Evolutionary conservation across 2,888 invertebrate genomes (phyloP).

Genomic region (Caenorhabditis wallacei): DNA sequence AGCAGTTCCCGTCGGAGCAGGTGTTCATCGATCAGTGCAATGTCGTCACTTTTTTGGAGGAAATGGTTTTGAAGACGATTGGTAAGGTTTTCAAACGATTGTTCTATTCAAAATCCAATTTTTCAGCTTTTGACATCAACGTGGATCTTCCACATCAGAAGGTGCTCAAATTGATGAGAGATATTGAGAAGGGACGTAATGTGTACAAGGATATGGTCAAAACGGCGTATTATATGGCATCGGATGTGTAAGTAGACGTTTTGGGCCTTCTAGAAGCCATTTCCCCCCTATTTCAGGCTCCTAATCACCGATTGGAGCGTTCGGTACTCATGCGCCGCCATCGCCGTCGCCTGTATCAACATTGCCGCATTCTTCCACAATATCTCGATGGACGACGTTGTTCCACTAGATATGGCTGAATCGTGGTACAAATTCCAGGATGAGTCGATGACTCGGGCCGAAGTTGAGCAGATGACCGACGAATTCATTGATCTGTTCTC

Average conservation of each 20-base stretch:
- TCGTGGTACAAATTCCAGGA: slow-evolving; percentile 51
- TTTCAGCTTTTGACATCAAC: slow-evolving; percentile 93
- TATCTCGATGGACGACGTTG: slow-evolving; percentile 37
- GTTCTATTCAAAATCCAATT: neutral
- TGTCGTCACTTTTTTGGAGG: slow-evolving; percentile 47
- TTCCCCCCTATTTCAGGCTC: slow-evolving; percentile 87
- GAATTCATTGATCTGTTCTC: slow-evolving; percentile 65
- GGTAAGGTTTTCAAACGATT: slow-evolving; percentile 17
- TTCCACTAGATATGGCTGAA: slow-evolving; percentile 4
- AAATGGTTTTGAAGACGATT: slow-evolving; percentile 41
- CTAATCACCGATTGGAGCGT: slow-evolving; percentile 98
- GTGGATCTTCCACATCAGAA: slow-evolving; percentile 99
- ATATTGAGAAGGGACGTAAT: slow-evolving; percentile 90
- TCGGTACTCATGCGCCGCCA: slow-evolving; percentile 95
- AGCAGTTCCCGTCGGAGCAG: slow-evolving; percentile 43
- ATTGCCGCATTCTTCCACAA: slow-evolving; percentile 88
- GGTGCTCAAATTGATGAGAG: slow-evolving; percentile 95
- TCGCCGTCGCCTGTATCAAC: slow-evolving; percentile 98
- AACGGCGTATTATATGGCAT: slow-evolving; percentile 98
- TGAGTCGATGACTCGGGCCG: slow-evolving; percentile 1
- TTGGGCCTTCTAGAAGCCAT: neutral
- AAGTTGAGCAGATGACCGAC: slow-evolving; percentile 60
- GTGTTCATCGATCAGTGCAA: slow-evolving; percentile 30
- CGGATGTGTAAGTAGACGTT: slow-evolving; percentile 89
- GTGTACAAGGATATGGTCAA: slow-evolving; percentile 88